These are phyloP conservation scores for Stegana nigrithorax DNA, from an alignment of 2,888 invertebrate genomes.

Conservation along the genomic window DNA sequence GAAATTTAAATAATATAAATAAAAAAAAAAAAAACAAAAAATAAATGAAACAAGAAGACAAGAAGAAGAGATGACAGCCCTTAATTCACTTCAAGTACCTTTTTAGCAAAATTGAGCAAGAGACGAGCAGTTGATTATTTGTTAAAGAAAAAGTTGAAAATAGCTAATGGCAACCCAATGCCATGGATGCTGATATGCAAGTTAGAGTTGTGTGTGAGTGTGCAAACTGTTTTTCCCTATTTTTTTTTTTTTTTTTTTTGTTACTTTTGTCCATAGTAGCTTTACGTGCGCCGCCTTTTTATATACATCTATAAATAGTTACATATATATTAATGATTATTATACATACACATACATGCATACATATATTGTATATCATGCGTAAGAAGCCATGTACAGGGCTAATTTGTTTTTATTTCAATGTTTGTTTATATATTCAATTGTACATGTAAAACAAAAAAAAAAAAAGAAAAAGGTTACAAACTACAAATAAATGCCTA, in stretches of 20 bases:
- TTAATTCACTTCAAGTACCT: constrained; percentile 64
- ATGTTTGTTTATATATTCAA: neutral
- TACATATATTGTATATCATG: too few species aligned
- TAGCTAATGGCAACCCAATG: too few species aligned
- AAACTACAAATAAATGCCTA: constrained; percentile 22
- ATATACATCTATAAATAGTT: too few species aligned
- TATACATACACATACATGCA: too few species aligned
- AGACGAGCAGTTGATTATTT: constrained; percentile 11
- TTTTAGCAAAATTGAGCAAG: constrained; percentile 45
- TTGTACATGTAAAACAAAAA: neutral
- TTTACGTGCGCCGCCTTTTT: too few species aligned
- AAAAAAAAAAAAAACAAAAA: constrained; percentile 18
- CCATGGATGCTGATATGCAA: too few species aligned
- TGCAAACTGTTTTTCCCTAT: too few species aligned
- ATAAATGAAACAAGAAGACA: constrained; percentile 22
- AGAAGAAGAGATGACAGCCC: constrained; percentile 22
- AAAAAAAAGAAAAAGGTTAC: constrained; percentile 25
- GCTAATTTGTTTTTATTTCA: neutral
- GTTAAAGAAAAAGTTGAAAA: too few species aligned
- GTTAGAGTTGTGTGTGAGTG: too few species aligned
- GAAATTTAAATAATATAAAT: neutral
- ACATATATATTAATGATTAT: too few species aligned
- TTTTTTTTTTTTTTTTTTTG: too few species aligned
- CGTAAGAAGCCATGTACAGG: neutral
- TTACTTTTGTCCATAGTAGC: too few species aligned